A percentile compares a stretch with the other conserved stretches of the same genome.
Conservation (phyloP, 2,797 vertebrate species). For the Pempheris klunzingeri region DNA sequence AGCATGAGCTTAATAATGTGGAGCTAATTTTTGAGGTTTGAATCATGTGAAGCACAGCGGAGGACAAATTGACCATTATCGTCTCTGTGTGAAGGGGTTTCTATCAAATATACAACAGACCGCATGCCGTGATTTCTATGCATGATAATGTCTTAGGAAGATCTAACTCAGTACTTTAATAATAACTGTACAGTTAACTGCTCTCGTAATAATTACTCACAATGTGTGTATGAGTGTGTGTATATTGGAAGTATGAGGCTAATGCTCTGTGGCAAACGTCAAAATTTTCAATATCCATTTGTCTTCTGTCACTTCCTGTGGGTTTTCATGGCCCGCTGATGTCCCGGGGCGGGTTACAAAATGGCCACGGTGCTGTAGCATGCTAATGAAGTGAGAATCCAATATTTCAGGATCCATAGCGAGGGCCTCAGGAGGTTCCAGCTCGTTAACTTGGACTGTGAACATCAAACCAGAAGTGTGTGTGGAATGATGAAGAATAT, state of each 20-base stretch:
- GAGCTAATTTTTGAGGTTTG: not conserved
- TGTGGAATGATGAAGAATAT: conserved; percentile 13
- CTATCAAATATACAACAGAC: not conserved
- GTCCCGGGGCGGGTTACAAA: conserved; percentile 20
- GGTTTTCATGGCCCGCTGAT: conserved; percentile 31
- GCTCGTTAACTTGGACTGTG: conserved; percentile 33
- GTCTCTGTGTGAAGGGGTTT: conserved; percentile 9
- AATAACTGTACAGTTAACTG: not conserved
- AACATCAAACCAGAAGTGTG: conserved; percentile 19
- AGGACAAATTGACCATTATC: not conserved
- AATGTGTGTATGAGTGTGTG: not conserved
- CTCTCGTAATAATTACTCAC: not conserved
- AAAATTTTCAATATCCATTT: conserved; percentile 59
- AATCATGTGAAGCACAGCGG: not conserved
- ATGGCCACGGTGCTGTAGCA: conserved; percentile 23
- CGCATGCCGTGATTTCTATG: not conserved
- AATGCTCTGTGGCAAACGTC: conserved; percentile 16
- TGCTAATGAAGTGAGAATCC: conserved; percentile 63
- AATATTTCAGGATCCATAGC: conserved; percentile 48
- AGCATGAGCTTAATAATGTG: not conserved
- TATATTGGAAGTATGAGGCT: not conserved
- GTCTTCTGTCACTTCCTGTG: conserved; percentile 45
- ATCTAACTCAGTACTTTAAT: conserved; percentile 7
- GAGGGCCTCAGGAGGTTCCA: conserved; percentile 20
- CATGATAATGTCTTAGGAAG: conserved; percentile 6